A percentile compares a stretch with the other conserved stretches of the same genome.
Evolutionary conservation across 2,888 invertebrate genomes (phyloP).

Genomic region (Drosophila helvetica): DNA sequence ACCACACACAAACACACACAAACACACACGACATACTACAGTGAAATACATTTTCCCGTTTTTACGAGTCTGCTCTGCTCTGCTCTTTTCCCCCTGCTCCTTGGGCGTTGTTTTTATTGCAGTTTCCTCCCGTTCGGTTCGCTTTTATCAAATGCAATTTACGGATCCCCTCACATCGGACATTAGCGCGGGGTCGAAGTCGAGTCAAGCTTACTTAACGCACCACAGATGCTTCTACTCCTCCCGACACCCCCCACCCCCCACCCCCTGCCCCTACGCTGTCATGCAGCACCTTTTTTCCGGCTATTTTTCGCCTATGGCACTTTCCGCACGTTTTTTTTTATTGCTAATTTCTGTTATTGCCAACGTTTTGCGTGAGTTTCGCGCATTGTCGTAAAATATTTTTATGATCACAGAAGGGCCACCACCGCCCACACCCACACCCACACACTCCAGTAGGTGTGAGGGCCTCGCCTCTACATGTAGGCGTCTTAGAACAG

Average conservation of each 20-base stretch:
- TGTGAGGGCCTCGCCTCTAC: not conserved
- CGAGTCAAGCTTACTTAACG: conserved; percentile 34
- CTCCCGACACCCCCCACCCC: not conserved
- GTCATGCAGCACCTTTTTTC: conserved; percentile 18
- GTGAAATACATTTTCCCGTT: conserved; percentile 48
- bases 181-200: conserved; percentile 41
- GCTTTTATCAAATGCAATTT: conserved; percentile 57
- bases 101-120: conserved; percentile 45
- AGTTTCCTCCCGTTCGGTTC: conserved; percentile 20
- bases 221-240: conserved; percentile 21
- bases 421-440: not conserved
- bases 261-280: not conserved
- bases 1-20: conserved; percentile 12
- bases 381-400: conserved; percentile 67
- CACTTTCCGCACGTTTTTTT: conserved; percentile 62
- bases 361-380: conserved; percentile 56
- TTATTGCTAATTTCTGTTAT: conserved; percentile 77
- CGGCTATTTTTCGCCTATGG: conserved; percentile 46
- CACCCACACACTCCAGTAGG: conserved; percentile 6
- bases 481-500: not conserved
- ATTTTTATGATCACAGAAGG: conserved; percentile 65
- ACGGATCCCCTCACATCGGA: conserved; percentile 35
- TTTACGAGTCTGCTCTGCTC: conserved; percentile 32
- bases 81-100: not conserved
- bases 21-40: conserved; percentile 1